Base-by-base conservation (phyloP, 2,888 invertebrate species). In the Germaria angustata region DNA sequence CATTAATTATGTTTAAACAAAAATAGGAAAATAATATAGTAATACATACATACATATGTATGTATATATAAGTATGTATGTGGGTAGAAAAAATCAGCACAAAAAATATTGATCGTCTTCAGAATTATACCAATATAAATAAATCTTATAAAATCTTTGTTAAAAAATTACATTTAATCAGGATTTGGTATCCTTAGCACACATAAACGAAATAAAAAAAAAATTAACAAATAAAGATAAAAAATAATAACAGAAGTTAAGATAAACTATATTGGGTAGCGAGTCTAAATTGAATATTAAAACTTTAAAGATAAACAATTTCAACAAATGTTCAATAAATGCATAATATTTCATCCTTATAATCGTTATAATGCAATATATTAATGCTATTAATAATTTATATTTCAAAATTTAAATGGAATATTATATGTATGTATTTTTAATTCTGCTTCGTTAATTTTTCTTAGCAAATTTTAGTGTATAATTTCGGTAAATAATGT, bases 371-470 rank as follows among this genome's bases (percentile, higher is more conserved):
- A 68, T 77, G 68, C 15, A 36, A 66, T 17, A 39, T 68, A 44
- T 24, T 51, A 41, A 53, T 69, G 46, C 34, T 71, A 8, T 57
- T 34, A 68, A 15, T 77, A 59, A 8, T 63, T 49, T 41, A 17
- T 57, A 44, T 63, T 61, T 53, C 99, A 99, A 90, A 95, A 97
- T 59, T 59, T 99, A 99, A 90, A 95, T 97, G 94, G 95, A 78
- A 71, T 65, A 72, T 44, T 65, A 65, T 63, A 32, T 34, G 24
- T 46, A n/a, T 55, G n/a, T n/a, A n/a, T 34, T 59, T 41, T 13
- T 20, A 8, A 22, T 61, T 36, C 13, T 24, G 20, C 59, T 51
- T 63, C 24, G 49, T 49, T 51, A 68, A 7, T 1, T 36, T 28
- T 15, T n/a, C n/a, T n/a, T n/a, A n/a, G n/a, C n/a, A n/a, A n/a